Conservation (phyloP, 2,888 invertebrate species). For the Lypha dubia region DNA sequence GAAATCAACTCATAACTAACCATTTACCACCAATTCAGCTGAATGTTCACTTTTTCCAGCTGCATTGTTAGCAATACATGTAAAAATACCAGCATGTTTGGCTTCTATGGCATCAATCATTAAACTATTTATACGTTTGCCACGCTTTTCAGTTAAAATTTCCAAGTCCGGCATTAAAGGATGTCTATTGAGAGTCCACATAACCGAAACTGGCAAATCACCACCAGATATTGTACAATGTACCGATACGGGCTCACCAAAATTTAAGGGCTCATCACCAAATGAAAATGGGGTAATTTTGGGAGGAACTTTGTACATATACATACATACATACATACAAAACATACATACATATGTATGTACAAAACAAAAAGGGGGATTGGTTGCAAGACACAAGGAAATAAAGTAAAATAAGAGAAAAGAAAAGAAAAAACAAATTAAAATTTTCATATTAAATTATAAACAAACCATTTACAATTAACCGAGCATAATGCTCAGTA, state of each 20-base stretch:
- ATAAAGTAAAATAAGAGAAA: conserved; percentile 37
- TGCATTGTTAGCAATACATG: conserved; percentile 89
- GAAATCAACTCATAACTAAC: conserved; percentile 83
- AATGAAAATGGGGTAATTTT: conserved; percentile 89
- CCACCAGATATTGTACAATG: conserved; percentile 89
- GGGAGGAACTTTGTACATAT: conserved; percentile 77
- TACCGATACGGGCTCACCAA: conserved; percentile 86
- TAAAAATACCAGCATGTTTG: conserved; percentile 90
- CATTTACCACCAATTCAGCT: conserved; percentile 89
- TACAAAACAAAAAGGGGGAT: background rate
- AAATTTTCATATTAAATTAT: background rate
- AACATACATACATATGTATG: no score
- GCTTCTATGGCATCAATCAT: conserved; percentile 88
- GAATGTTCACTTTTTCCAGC: conserved; percentile 88
- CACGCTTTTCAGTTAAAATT: conserved; percentile 82
- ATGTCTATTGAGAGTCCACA: conserved; percentile 88
- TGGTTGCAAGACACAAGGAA: background rate
- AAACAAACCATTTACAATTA: conserved; percentile 85
- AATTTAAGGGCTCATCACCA: conserved; percentile 89
- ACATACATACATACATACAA: no score
- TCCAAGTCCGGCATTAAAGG: conserved; percentile 81
- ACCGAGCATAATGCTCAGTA: conserved; percentile 85
- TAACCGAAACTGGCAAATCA: conserved; percentile 90
- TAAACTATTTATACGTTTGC: conserved; percentile 85
- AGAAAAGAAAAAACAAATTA: conserved; percentile 29